Evolutionary conservation across 2,888 invertebrate species (phyloP), one percentile per base, ranked within the genome.

Genomic region (Geotrupes spiniger): DNA sequence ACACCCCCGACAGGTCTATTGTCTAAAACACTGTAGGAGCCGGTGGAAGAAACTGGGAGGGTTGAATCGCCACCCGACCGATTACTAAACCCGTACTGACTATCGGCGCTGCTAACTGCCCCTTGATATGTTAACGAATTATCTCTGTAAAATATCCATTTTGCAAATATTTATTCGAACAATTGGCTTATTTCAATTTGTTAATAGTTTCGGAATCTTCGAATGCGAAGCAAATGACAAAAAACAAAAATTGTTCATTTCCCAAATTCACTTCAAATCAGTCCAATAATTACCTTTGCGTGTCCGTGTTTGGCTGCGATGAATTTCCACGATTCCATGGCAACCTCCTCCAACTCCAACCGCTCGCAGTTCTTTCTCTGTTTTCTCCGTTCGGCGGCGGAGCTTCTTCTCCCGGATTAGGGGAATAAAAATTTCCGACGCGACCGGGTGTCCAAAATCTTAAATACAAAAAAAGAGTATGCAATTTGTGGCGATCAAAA

Each of bases 351-450:
- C 85, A 85, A 5, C 82, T 84, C 63, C 85, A 85, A 0, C 82
- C 83, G 61, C 78, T 68, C 26, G 64, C 65, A 39, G 65, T 60
- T 49, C 71, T 53, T 26, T 62, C 62, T 43, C 69, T 56, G 38
- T 49, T 63, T 46, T 68, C 62, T 26, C 53, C 62, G 1, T 54
- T 51, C 11, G 60, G 54, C 10, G 66, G 60, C 15, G 65, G 57
- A 1, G 62, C 65, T 44, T 76, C 78, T 51, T 77, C 78, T 0
- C 89, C 89, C 0, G 90, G 90, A 73, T 90, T 90, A 0, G 91
- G 90, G 0, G 89, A 88, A 68, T 90, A 91, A 49, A 91, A 80
- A 69, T 90, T 91, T 0, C 89, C 90, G 17, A 87, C 82, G 31
- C 83, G 78, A 62, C 83, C 83, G 69, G 79, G 62, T 56, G 76